Base-by-base conservation (phyloP, 2,888 invertebrate species). In the Lasioglossum leucozonium region DNA sequence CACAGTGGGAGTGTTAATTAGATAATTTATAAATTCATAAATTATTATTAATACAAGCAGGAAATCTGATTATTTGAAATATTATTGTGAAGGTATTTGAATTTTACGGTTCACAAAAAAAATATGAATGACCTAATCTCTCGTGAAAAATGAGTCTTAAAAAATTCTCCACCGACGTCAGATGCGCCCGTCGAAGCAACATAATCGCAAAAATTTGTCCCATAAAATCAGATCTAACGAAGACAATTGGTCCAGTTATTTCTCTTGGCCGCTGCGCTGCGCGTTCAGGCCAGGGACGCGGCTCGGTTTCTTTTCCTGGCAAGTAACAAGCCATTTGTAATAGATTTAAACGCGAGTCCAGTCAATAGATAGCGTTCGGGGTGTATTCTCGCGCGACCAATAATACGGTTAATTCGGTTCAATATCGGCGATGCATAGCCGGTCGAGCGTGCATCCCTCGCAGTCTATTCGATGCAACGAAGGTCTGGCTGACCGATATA, bases 401-500 rank as follows among this genome's bases (percentile, higher is more conserved):
- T 78, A 71, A 74, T 62, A 79, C 47, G 37, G 85, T 79, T 84
- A 84, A 85, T 80, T 78, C 81, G 67, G 58, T 78, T 51, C 37
- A 11, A 71, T 51, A 82, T 85, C 76, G 72, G 62, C 58, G 78
- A 76, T 73, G 76, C 51, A 51, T 78, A 69, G 55, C 26, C 42
- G 16, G n/a, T 34, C 47, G 72, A n/a, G 65, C 44, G 30, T n/a
- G 40, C 37, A 67, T 62, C 67, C 62, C 44, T 67, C 13, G 40
- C 65, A 78, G 74, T 84, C 81, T 78, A 83, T 82, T 84, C 82
- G 84, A 75, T 65, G 76, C 77, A 77, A 76, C 74, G 77, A 77
- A 81, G 85, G 72, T 81, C 82, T 71, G 51, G 44, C 87, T 87
- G 90, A 88, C 89, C 90, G 88, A 91, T 91, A 90, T 88, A 88